Evolutionary conservation across 2,113 vertebrate species (phyloP).

Genomic region (Camelus dromedarius): DNA sequence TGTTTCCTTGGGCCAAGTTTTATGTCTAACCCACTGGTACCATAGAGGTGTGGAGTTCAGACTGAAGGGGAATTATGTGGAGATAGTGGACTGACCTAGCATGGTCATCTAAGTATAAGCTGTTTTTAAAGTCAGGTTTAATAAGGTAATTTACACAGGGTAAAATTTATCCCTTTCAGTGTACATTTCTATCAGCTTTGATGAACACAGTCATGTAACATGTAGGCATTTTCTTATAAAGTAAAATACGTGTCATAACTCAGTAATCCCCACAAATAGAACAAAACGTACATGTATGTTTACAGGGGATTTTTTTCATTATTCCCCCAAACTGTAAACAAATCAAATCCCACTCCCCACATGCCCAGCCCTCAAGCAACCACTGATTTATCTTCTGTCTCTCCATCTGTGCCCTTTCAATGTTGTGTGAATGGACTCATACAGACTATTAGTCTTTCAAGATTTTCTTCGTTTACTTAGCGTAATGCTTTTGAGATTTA

Average conservation of each 20-base stretch:
- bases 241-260: not conserved
- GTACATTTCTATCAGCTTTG: not conserved
- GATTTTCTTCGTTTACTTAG: not conserved
- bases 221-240: not conserved
- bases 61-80: not conserved
- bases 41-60: not conserved
- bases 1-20: not conserved
- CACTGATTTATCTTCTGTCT: not conserved
- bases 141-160: not conserved
- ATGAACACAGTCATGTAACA: not conserved
- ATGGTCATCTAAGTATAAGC: not conserved
- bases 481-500: not conserved
- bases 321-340: not conserved
- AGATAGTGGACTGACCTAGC: not conserved
- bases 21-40: not conserved
- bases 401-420: not conserved
- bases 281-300: not conserved
- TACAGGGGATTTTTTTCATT: not conserved
- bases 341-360: not conserved
- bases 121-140: not conserved
- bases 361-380: not conserved
- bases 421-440: not conserved
- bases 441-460: not conserved
- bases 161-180: not conserved
- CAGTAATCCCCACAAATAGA: not conserved